phyloP scores from a whole-genome alignment of 2,797 vertebrate species.

The Prunella strophiata region DNA sequence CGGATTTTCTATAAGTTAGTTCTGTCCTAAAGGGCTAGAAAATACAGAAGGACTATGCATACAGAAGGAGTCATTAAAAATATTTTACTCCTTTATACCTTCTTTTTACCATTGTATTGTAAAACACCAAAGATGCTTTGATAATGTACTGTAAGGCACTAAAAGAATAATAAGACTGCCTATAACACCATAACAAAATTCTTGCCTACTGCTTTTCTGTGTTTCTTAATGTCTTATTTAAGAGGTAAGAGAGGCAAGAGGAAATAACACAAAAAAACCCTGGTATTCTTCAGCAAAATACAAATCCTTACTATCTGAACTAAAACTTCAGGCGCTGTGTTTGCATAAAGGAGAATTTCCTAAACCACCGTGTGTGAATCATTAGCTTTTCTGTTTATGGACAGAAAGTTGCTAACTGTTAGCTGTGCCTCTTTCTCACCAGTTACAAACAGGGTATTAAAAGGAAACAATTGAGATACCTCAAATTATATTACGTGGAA shows the following conservation, averaged over 20 bases:
- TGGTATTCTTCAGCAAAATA: neutral
- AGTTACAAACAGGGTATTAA: neutral
- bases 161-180: neutral
- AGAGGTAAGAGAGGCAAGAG: neutral
- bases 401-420: neutral
- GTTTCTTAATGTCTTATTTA: neutral
- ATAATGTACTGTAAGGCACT: neutral
- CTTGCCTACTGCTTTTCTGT: neutral
- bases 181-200: neutral
- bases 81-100: neutral
- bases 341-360: neutral
- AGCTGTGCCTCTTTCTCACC: neutral
- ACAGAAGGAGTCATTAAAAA: neutral
- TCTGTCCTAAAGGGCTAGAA: neutral
- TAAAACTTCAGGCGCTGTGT: neutral
- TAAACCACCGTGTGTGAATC: neutral
- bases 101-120: neutral
- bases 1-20: neutral
- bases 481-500: neutral
- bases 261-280: neutral
- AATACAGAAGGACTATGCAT: accelerated
- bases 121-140: neutral
- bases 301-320: neutral
- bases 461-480: neutral
- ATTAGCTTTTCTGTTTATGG: neutral